Evolutionary conservation across 2,797 vertebrate genomes (phyloP), one percentile per base, ranked within the genome.

Genomic region (Poeciliopsis turneri): DNA sequence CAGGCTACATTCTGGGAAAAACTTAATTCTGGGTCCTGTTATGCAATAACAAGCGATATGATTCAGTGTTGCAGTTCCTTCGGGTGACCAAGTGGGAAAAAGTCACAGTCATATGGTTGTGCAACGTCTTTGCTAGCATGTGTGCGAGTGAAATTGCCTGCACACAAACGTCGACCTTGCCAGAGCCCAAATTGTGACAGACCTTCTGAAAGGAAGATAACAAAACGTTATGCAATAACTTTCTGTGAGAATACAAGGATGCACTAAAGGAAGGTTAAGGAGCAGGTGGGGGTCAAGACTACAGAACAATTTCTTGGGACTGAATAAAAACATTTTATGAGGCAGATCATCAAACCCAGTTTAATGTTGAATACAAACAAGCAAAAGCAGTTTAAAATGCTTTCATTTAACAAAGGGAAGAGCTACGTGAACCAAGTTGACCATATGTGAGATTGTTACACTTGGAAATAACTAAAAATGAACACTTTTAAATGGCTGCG

Each of bases 81-180:
- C 70, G 61, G 84, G 81, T 46, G 83, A 89, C 80, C 0, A 2
- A 1, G 77, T 87, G 74, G 81, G 78, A 78, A 77, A 82, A 81
- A 92, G 88, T 89, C 90, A 91, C 70, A 43, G 86, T 89, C 83
- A 84, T 84, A 75, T 78, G 83, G 30, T 51, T 36, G 61, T 18
- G 13, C 13, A 16, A 28, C 55, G 59, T 0, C 74, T 49, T 36
- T 74, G 39, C 74, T 25, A 33, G 6, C 51, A 46, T 43, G 18
- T 57, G 73, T 74, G 41, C 30, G 23, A 33, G 43, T 64, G 20
- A 47, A 64, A 59, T 57, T 66, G 73, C 75, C 43, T 43, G 82
- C 75, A 82, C 70, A 66, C 76, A 81, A 70, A 82, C 74, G 71
- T 72, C 10, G 84, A 93, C 93, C 90, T 92, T 90, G 88, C 81